A percentile compares a stretch with the other conserved stretches of the same genome.
Conservation (phyloP, 2,113 vertebrate genomes). For the Ictalurus furcatus region DNA sequence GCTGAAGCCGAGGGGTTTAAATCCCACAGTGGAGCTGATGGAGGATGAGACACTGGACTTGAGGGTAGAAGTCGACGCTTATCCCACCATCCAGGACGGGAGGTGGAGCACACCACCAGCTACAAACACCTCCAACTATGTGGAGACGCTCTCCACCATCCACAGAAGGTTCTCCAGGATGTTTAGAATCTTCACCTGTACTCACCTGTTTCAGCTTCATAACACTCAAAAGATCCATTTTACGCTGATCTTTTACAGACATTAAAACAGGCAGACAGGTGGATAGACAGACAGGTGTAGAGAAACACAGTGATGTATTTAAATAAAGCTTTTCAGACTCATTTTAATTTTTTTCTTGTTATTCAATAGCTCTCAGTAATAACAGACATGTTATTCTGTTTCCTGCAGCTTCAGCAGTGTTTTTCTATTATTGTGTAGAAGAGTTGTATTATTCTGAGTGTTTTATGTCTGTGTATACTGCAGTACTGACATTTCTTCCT, state of each 20-base stretch:
- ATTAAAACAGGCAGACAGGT: neutral
- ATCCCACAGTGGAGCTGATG: slow-evolving; percentile 62
- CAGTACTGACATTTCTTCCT: neutral
- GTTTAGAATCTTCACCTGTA: neutral
- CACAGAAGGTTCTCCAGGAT: neutral
- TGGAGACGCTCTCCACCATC: neutral
- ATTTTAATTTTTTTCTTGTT: no score
- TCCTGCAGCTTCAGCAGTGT: no score
- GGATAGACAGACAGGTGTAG: neutral
- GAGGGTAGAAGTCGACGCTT: neutral
- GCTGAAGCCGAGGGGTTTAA: slow-evolving; percentile 24
- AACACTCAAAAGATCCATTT: neutral
- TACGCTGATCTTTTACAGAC: neutral
- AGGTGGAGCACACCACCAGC: neutral
- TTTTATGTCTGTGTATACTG: neutral
- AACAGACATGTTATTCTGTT: no score
- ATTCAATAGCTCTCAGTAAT: no score
- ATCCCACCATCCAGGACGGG: slow-evolving; percentile 4
- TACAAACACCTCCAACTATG: neutral
- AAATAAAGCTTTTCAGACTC: no score
- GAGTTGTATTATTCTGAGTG: neutral
- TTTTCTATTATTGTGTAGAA: no score
- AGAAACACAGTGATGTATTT: no score
- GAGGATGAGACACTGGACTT: slow-evolving; percentile 67
- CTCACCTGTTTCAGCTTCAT: neutral